Evolutionary conservation across 53 echinoderm and acorn worm genomes (phyloP), one percentile per base, ranked within the genome.

Genomic region (Crossaster papposus): DNA sequence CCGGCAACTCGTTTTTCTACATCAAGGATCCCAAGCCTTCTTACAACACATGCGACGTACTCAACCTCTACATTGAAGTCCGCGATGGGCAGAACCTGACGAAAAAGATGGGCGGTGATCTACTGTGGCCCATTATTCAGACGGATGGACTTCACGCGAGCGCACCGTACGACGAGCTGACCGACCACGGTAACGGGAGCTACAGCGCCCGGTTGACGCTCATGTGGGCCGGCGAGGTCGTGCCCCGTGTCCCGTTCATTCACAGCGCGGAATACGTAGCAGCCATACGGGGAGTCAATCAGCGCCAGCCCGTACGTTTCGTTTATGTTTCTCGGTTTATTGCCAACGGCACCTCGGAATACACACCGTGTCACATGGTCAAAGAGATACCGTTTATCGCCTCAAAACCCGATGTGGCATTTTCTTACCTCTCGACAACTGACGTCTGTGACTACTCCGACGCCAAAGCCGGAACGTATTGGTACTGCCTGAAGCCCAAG

Each of bases 401-500:
- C 6, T 26, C 28, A 3, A 51, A 50, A 10, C 51, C 32, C 1
- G 3, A 51, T 28, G 17, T 1, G 24, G 6, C 4, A 0, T 32
- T 51, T 24, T 78, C 78, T 26, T 51, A 24, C 18, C 17, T 35
- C 1, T 86, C 73, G 14, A 2, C 12, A 12, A 50, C 44, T 5
- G 78, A 78, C 15, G 28, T 51, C 78, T 78, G 94, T 76, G 86
- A 94, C 78, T 90, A 80, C 14, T 85, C 89, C 30, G 91, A 92
- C 75, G 28, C 63, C 32, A 62, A 34, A 24, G 86, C 88, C 26
- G 84, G 76, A 11, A 92, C 86, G 1, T 90, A 92, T 8, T 94
- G 94, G 94, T 94, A 85, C 50, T 94, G 94, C 28, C 64, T 58
- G 31, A 82, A 62, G 51, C 94, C 94, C 23, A 35, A 28, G 6